Evolutionary conservation across 2,113 vertebrate genomes (phyloP).

Genomic region (Ciconia stormi): DNA sequence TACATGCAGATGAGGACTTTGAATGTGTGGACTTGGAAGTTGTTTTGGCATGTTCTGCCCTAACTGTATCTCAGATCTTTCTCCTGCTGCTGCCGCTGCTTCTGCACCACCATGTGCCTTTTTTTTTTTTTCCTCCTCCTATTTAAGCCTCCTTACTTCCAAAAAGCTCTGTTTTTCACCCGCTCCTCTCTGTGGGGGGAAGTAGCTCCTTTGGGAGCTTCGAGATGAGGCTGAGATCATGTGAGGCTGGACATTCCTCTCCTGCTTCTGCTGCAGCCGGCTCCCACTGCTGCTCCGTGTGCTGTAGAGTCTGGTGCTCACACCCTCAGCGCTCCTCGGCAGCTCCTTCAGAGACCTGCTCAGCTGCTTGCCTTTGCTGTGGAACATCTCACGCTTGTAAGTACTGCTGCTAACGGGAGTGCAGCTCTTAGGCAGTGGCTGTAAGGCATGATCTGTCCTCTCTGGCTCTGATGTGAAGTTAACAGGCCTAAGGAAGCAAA

Average conservation of each 20-base stretch:
- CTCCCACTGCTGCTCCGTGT: conserved; percentile 80
- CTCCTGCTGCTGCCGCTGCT: conserved; percentile 2
- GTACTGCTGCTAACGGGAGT: conserved; percentile 76
- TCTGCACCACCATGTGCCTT: neutral
- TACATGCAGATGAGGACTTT: neutral
- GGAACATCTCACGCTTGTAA: conserved; percentile 79
- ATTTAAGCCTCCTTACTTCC: conserved; percentile 83
- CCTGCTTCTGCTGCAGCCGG: conserved; percentile 83
- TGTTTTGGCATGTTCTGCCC: conserved; percentile 8
- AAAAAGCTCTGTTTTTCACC: conserved; percentile 81
- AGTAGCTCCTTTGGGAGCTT: conserved; percentile 79
- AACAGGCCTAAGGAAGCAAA: conserved; percentile 89
- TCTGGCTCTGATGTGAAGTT: conserved; percentile 81
- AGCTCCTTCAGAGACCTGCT: conserved; percentile 94
- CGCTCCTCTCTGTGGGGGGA: conserved; percentile 76
- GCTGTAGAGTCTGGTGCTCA: conserved; percentile 78
- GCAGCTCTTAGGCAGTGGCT: conserved; percentile 77
- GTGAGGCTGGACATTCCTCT: conserved; percentile 80
- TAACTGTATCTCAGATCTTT: conserved; percentile 39
- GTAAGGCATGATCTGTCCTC: conserved; percentile 77
- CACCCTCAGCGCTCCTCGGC: conserved; percentile 75
- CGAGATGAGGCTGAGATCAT: conserved; percentile 71
- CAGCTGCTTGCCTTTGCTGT: conserved; percentile 92
- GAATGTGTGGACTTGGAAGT: conserved; percentile 2
- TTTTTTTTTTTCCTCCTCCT: conserved; percentile 36